These are phyloP conservation scores for Laticauda laticaudata DNA, from an alignment of 2,113 vertebrate genomes.

Conservation along the genomic window DNA sequence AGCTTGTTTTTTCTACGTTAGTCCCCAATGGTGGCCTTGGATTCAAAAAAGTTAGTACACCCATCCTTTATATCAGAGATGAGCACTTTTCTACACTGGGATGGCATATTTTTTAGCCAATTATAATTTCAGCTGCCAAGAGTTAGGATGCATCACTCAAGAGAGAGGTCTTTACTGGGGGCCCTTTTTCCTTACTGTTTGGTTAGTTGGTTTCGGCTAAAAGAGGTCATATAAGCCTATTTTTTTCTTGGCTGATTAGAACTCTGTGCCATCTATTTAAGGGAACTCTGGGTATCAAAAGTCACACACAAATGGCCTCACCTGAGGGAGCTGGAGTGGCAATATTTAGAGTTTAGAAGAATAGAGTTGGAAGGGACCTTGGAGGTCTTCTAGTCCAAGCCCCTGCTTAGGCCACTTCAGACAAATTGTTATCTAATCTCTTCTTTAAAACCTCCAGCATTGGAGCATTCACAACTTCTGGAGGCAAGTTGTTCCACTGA, in stretches of 20 bases:
- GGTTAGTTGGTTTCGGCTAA: not conserved
- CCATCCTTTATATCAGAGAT: not conserved
- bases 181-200: not conserved
- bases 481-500: no score
- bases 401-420: no score
- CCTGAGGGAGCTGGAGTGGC: not conserved
- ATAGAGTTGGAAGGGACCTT: no score
- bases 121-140: not conserved
- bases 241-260: not conserved
- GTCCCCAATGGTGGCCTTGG: not conserved
- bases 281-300: not conserved
- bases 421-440: no score
- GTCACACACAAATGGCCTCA: not conserved
- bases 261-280: not conserved
- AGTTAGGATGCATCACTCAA: not conserved
- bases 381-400: no score
- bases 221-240: not conserved
- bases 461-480: no score
- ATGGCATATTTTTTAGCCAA: not conserved
- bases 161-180: not conserved
- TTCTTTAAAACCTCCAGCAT: no score
- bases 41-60: not conserved
- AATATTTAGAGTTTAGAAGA: not conserved
- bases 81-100: not conserved
- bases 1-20: not conserved